Evolutionary conservation across 2,797 vertebrate species (phyloP).

Genomic region (Pyrocephalus nanus): DNA sequence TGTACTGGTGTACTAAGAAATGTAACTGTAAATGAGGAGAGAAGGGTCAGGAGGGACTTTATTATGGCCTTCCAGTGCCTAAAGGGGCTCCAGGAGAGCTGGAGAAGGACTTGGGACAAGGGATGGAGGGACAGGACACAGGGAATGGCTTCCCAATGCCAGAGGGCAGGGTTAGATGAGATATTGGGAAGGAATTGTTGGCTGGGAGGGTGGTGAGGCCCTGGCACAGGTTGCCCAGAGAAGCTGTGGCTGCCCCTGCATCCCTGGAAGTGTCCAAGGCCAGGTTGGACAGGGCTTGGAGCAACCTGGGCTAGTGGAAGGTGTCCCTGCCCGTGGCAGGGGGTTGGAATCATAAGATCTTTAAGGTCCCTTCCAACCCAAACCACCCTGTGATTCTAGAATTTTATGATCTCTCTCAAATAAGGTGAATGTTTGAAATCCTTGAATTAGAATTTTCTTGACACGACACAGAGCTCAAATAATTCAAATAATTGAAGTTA

Average conservation of each 20-base stretch:
- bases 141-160: no score
- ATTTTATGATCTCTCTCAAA: background rate
- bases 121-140: no score
- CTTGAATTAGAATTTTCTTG: background rate
- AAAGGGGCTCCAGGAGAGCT: background rate
- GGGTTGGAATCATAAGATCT: background rate
- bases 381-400: background rate
- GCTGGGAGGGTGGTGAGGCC: no score
- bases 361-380: background rate
- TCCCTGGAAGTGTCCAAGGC: no score
- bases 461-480: background rate
- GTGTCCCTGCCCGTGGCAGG: background rate
- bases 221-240: no score
- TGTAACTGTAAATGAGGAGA: background rate
- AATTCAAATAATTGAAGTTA: background rate
- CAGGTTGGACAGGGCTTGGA: accelerated
- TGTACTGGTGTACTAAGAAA: background rate
- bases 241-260: no score
- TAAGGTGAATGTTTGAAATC: background rate
- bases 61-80: background rate
- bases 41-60: background rate
- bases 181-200: no score
- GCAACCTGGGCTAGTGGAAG: accelerated
- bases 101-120: background rate
- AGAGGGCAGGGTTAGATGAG: no score